Evolutionary conservation across 2,797 vertebrate species (phyloP).

Genomic region (Lithobates pipiens): DNA sequence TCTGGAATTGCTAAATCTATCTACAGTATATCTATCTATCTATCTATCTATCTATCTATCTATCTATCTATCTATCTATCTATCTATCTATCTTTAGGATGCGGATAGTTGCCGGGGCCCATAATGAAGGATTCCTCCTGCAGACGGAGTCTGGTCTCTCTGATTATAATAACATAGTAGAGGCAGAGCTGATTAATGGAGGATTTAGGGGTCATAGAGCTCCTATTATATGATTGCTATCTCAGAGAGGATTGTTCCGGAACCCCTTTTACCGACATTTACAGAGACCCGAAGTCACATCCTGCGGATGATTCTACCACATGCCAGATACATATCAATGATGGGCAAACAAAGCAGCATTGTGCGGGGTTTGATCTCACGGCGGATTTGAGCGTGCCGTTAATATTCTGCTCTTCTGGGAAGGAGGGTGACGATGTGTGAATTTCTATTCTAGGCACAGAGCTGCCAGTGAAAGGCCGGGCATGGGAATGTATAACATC

Average conservation of each 20-base stretch:
- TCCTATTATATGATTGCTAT: neutral
- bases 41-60: too few relatives aligned
- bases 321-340: constrained; percentile 24
- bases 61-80: too few relatives aligned
- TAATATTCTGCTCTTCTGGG: constrained; percentile 20
- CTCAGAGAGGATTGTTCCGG: neutral
- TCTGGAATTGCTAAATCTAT: too few relatives aligned
- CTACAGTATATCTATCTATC: too few relatives aligned
- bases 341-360: neutral
- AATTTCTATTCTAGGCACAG: neutral
- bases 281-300: constrained; percentile 2
- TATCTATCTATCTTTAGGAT: too few relatives aligned
- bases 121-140: too few relatives aligned
- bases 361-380: neutral
- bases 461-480: neutral
- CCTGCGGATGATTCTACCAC: constrained; percentile 17
- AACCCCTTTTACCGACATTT: neutral
- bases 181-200: too few relatives aligned
- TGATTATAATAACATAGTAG: too few relatives aligned
- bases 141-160: too few relatives aligned
- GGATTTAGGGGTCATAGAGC: too few relatives aligned
- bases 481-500: neutral
- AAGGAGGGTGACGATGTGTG: neutral
- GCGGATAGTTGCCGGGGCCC: too few relatives aligned
- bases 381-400: neutral